Evolutionary conservation across 2,797 vertebrate species (phyloP).

Genomic region (Pempheris klunzingeri): DNA sequence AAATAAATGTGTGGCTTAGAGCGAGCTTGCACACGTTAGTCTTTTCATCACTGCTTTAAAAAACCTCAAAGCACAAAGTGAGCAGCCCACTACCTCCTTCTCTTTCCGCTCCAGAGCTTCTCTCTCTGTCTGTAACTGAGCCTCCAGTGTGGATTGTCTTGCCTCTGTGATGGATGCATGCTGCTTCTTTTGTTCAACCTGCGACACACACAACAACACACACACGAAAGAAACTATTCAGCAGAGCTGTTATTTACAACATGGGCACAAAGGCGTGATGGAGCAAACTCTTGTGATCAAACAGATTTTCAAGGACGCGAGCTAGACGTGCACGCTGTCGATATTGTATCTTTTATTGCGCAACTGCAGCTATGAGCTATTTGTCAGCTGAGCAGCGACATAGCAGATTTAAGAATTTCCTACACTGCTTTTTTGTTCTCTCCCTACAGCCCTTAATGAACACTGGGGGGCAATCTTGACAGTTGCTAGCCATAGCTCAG

Average conservation of each 20-base stretch:
- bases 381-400: slow-evolving; percentile 5
- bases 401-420: background rate
- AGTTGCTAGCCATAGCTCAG: slow-evolving; percentile 61
- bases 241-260: slow-evolving; percentile 40
- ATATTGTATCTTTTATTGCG: background rate
- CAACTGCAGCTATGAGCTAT: slow-evolving; percentile 3
- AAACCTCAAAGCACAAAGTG: background rate
- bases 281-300: background rate
- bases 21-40: background rate
- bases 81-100: slow-evolving; percentile 89
- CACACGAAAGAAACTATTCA: slow-evolving; percentile 22
- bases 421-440: slow-evolving; percentile 31
- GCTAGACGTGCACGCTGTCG: background rate
- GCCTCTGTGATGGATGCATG: slow-evolving; percentile 84
- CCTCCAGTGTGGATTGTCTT: slow-evolving; percentile 89
- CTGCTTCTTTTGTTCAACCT: slow-evolving; percentile 91
- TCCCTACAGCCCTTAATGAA: slow-evolving; percentile 34
- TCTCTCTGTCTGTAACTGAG: slow-evolving; percentile 94
- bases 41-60: background rate
- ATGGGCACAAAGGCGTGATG: slow-evolving; percentile 15
- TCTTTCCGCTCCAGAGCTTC: slow-evolving; percentile 98
- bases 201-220: slow-evolving; percentile 53
- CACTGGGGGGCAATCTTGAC: slow-evolving; percentile 75
- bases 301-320: background rate
- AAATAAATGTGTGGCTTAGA: background rate